Conservation (phyloP, 2,888 invertebrate species). For the Willowsia nigromaculata region DNA sequence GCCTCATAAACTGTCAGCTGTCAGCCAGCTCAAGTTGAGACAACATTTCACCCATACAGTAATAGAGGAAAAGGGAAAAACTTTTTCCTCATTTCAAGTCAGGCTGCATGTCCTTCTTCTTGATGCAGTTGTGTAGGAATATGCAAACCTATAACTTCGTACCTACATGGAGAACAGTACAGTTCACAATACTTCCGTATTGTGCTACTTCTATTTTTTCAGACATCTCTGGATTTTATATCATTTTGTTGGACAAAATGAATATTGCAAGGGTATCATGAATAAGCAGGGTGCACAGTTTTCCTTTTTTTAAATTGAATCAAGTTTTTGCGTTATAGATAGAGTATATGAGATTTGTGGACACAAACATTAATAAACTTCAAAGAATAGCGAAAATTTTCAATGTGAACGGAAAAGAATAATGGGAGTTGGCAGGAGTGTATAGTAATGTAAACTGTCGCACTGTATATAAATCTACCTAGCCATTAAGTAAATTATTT, state of each 20-base stretch:
- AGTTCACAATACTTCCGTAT: not conserved
- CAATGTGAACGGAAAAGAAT: not conserved
- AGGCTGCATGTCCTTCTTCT: conserved; percentile 10
- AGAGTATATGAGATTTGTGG: not conserved
- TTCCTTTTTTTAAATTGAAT: conserved; percentile 13
- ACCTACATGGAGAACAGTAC: not conserved
- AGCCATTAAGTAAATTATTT: conserved; percentile 34
- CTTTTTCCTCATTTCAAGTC: conserved; percentile 54
- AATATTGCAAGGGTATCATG: not conserved
- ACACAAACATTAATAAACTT: not conserved
- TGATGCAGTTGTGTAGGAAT: not conserved
- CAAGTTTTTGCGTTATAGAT: conserved; percentile 17
- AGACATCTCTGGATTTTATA: not conserved
- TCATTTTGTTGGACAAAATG: not conserved
- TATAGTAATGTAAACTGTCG: not conserved
- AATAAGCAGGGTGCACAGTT: not conserved
- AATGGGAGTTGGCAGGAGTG: not conserved
- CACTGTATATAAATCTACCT: not conserved
- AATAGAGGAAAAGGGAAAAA: conserved; percentile 28
- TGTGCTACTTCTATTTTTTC: not conserved
- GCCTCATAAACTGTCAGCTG: conserved; percentile 78
- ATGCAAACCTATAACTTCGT: not conserved
- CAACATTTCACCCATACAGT: conserved; percentile 75
- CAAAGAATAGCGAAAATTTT: not conserved
- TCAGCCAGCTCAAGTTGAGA: conserved; percentile 74